Base-by-base conservation (phyloP, 2,113 vertebrate genomes). In the Procapra przewalskii region DNA sequence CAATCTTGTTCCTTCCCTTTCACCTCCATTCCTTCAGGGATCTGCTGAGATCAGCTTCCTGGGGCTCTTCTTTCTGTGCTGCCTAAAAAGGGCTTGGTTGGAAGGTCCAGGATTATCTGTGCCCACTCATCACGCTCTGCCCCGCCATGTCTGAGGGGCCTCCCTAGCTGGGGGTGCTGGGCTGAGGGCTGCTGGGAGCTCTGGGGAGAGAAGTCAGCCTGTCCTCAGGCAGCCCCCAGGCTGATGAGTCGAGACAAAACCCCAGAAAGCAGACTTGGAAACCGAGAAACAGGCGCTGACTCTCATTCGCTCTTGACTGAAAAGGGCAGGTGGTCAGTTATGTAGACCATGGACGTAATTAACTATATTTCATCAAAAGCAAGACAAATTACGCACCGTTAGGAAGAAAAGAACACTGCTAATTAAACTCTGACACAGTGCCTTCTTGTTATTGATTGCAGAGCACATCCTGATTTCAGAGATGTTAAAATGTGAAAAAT, bases 351-450 rank as follows among this genome's bases (percentile, higher is more conserved):
- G 25, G 59, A 77, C 29, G 17, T 31, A 84, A 82, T 31, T 64
- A 48, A 93, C 88, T 15, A 0, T 13, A 19, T 94, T 71, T 95
- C 77, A 60, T 54, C 55, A 75, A 40, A 80, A 60, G 81, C 48
- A 71, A 85, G 48, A 71, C 21, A 14, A 27, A 33, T 67, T 13
- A 77, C 0, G 2, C 6, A 21, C 40, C 62, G 4, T 57, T 12
- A 6, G 85, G 92, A 91, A n/a, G 93, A 50, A 94, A 91, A 79
- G 67, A 43, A 36, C 6, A 5, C 57, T 27, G 77, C 85, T 97
- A 85, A 91, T 94, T 93, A 91, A 82, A 97, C 97, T 97, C 5
- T 97, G 98, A 96, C 96, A 94, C 96, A 95, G 64, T 97, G 97
- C 36, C 96, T 96, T 86, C 88, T 94, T 95, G 95, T 87, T 86